phyloP scores from a whole-genome alignment of 2,113 vertebrate species.

The Rhinolophus ferrumequinum region DNA sequence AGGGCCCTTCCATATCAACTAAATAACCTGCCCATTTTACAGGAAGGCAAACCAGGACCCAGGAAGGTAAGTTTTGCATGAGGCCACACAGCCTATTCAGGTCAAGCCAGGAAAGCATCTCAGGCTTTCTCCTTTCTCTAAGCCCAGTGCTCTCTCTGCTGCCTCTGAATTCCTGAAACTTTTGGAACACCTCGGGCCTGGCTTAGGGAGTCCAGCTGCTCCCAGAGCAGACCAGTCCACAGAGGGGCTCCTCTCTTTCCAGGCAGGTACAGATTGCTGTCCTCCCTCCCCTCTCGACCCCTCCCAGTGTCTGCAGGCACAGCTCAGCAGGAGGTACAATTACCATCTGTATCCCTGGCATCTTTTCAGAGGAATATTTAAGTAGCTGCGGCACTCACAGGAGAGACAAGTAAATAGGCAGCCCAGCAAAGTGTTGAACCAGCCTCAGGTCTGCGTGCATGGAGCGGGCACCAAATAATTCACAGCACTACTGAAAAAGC shows the following conservation, averaged over 20 bases:
- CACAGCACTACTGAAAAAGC: neutral
- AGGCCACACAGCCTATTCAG: neutral
- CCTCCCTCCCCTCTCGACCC: neutral
- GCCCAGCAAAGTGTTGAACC: neutral
- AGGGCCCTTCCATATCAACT: neutral
- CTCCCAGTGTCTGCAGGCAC: neutral
- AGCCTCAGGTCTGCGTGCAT: neutral
- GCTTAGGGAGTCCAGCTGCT: neutral
- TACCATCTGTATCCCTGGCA: constrained; percentile 76
- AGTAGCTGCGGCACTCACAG: constrained; percentile 59
- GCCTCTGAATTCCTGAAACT: neutral
- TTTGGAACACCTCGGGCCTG: neutral
- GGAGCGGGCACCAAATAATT: neutral
- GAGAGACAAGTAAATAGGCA: constrained; percentile 44
- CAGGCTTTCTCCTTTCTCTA: neutral
- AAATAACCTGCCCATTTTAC: neutral
- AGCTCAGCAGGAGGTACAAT: constrained; percentile 41
- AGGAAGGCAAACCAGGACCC: neutral
- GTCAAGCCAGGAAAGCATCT: neutral
- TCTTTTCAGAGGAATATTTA: constrained; percentile 67
- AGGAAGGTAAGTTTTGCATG: neutral
- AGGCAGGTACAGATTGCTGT: neutral
- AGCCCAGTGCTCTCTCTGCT: neutral
- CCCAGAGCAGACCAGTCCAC: neutral
- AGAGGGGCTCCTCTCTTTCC: neutral